These are phyloP conservation scores for Pristionchus pacificus DNA, from an alignment of 1,140 invertebrate species.

Conservation along the genomic window DNA sequence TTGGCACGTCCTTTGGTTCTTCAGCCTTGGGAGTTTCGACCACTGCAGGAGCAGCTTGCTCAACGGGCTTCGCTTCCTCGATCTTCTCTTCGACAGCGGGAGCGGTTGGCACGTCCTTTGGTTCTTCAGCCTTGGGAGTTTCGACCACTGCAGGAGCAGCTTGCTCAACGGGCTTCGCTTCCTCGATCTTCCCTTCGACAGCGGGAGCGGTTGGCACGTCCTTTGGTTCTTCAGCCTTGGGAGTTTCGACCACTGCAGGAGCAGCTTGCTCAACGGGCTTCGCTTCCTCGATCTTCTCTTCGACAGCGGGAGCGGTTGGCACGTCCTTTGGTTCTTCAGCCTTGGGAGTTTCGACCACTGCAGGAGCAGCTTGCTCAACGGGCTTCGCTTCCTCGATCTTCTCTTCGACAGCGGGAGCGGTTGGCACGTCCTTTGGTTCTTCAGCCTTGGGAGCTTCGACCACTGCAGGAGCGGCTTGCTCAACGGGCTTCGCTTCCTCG, in stretches of 20 bases:
- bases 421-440: background rate
- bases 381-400: background rate
- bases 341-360: background rate
- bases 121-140: background rate
- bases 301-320: background rate
- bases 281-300: conserved; percentile 7
- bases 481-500: background rate
- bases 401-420: background rate
- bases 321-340: background rate
- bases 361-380: background rate
- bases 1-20: background rate
- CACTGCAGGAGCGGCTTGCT: conserved; percentile 1
- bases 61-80: background rate
- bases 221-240: conserved; percentile 8
- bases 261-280: too few species aligned
- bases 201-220: background rate
- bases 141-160: too few species aligned
- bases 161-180: too few species aligned
- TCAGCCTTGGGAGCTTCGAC: too few species aligned
- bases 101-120: background rate
- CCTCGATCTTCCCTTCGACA: conserved; percentile 4
- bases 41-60: background rate
- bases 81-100: conserved; percentile 4
- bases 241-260: too few species aligned
- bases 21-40: background rate